phyloP scores from a whole-genome alignment of 2,797 vertebrate genomes.

The Agapornis canus region DNA sequence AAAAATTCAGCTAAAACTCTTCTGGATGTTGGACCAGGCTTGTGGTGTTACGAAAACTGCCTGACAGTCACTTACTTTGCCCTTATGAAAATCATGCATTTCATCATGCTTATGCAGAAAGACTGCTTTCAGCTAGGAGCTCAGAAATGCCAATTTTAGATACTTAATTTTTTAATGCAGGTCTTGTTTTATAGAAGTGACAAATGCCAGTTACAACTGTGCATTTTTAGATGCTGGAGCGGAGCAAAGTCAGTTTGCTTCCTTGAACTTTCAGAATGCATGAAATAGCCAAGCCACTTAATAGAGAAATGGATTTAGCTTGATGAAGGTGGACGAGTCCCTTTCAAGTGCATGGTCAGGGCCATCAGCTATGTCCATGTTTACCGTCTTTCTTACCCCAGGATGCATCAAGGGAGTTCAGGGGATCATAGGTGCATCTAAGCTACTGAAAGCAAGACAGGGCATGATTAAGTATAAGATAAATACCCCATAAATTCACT shows the following conservation, averaged over 20 bases:
- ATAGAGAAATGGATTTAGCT: neutral
- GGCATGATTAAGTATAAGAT: neutral
- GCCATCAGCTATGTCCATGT: neutral
- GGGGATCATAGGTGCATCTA: neutral
- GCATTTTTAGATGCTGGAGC: neutral
- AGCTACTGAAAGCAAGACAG: neutral
- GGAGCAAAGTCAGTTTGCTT: neutral
- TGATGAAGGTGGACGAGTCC: accelerated
- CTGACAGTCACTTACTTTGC: neutral
- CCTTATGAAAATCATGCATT: neutral
- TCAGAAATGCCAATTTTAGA: neutral
- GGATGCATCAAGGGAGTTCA: neutral
- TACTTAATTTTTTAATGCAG: neutral
- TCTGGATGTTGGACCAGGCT: neutral
- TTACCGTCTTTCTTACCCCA: neutral
- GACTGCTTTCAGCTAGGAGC: neutral
- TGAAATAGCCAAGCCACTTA: neutral
- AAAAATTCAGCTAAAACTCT: neutral
- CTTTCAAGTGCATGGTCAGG: neutral
- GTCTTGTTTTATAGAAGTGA: neutral
- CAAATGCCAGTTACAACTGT: neutral
- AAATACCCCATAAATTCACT: neutral
- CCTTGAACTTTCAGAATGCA: neutral
- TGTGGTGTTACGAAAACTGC: accelerated
- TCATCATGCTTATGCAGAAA: neutral